Conservation (phyloP, 1,140 invertebrate genomes). For the Nautilus pompilius region DNA sequence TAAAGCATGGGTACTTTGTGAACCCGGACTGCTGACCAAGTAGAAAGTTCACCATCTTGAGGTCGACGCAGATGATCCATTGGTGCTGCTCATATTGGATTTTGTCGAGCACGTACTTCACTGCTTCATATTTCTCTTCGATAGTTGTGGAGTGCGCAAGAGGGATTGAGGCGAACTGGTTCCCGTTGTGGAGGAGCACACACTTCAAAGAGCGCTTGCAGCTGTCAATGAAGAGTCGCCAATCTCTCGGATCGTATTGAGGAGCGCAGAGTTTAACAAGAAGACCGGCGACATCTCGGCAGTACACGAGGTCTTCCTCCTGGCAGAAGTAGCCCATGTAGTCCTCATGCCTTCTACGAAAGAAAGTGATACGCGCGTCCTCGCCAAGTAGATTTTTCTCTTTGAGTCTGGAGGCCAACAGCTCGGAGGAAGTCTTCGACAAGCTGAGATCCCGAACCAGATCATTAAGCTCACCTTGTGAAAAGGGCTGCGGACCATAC, state of each 20-base stretch:
- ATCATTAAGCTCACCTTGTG: neutral
- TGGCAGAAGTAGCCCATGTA: neutral
- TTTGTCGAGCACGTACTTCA: constrained; percentile 1
- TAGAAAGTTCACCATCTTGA: neutral
- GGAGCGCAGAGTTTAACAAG: neutral
- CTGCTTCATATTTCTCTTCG: neutral
- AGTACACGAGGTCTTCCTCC: neutral
- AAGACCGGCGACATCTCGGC: neutral
- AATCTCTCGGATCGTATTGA: neutral
- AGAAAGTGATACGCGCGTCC: neutral
- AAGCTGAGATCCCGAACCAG: neutral
- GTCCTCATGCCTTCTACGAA: neutral
- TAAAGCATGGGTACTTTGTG: neutral
- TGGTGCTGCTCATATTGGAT: neutral
- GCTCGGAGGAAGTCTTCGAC: neutral
- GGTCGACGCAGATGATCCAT: neutral
- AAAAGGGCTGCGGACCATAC: neutral
- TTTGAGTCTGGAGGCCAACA: neutral
- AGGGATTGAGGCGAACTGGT: neutral
- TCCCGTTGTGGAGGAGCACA: neutral
- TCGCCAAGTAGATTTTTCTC: neutral
- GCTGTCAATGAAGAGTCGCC: neutral
- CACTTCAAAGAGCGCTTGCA: neutral
- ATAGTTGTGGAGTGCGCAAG: neutral
- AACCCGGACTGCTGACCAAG: neutral